Evolutionary conservation across 1,140 invertebrate genomes (phyloP).

Genomic region (Rhagoletis pomonella): DNA sequence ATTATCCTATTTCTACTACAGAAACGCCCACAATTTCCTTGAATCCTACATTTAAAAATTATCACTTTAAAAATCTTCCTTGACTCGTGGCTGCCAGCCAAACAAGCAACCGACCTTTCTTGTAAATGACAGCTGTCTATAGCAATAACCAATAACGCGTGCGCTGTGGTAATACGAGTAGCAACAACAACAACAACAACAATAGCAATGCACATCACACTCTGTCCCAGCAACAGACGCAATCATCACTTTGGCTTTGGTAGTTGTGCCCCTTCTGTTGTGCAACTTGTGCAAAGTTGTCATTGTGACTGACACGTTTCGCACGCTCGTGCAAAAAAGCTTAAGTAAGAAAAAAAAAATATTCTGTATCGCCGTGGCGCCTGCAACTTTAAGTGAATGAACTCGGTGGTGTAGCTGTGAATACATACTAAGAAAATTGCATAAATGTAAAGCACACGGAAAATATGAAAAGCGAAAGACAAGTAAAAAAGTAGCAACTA

Average conservation of each 20-base stretch:
- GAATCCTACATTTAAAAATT: too few relatives aligned
- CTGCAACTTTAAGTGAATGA: constrained; percentile 6
- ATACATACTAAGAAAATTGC: neutral
- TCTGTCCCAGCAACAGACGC: neutral
- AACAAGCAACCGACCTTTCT: too few relatives aligned
- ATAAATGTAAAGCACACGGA: neutral
- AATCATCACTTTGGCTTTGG: neutral
- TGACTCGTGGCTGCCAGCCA: neutral
- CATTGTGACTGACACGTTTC: constrained; percentile 48
- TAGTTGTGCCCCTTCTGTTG: neutral
- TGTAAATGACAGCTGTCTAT: too few relatives aligned
- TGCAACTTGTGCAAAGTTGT: constrained; percentile 18
- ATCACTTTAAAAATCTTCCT: neutral
- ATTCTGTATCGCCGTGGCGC: neutral
- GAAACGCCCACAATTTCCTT: too few relatives aligned
- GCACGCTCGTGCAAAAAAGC: constrained; percentile 15
- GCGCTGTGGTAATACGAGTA: neutral
- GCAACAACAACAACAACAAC: neutral
- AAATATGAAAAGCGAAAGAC: constrained; percentile 6
- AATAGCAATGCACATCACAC: neutral
- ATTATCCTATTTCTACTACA: too few relatives aligned
- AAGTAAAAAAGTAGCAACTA: neutral
- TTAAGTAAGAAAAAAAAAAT: neutral
- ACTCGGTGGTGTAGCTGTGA: neutral
- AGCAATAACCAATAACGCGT: neutral